phyloP scores from a whole-genome alignment of 2,888 invertebrate genomes.

The Apantesis nais region DNA sequence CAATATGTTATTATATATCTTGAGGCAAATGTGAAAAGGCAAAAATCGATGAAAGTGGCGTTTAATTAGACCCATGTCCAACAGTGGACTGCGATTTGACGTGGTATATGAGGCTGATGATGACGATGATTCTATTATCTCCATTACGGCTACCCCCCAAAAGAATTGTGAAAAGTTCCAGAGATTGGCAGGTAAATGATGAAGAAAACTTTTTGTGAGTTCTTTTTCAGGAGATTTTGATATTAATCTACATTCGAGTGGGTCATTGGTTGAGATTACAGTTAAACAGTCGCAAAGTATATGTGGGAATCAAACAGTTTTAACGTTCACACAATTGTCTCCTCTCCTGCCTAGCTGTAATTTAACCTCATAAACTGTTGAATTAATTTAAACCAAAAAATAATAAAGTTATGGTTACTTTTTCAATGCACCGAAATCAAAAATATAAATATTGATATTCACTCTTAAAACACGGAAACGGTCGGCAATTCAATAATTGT shows the following conservation, averaged over 20 bases:
- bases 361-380: not conserved
- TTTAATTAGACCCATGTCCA: too few species aligned
- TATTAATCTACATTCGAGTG: not conserved
- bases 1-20: too few species aligned
- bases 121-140: too few species aligned
- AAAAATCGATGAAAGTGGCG: too few species aligned
- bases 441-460: conserved; percentile 14
- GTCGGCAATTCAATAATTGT: conserved; percentile 28
- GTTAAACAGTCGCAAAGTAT: conserved; percentile 3
- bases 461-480: conserved; percentile 23
- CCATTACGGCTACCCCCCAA: too few species aligned
- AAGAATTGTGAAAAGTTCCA: too few species aligned
- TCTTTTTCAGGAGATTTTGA: not conserved
- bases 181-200: not conserved
- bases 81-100: too few species aligned
- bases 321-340: conserved; percentile 1
- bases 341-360: not conserved
- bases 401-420: not conserved
- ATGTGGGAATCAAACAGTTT: conserved; percentile 2
- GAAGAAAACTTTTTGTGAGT: not conserved
- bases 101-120: too few species aligned
- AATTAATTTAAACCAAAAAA: not conserved
- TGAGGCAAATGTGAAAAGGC: too few species aligned
- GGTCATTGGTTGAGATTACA: not conserved
- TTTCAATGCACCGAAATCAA: not conserved